These are phyloP conservation scores for Drosophila affinis DNA, from an alignment of 2,888 invertebrate genomes.

Conservation along the genomic window DNA sequence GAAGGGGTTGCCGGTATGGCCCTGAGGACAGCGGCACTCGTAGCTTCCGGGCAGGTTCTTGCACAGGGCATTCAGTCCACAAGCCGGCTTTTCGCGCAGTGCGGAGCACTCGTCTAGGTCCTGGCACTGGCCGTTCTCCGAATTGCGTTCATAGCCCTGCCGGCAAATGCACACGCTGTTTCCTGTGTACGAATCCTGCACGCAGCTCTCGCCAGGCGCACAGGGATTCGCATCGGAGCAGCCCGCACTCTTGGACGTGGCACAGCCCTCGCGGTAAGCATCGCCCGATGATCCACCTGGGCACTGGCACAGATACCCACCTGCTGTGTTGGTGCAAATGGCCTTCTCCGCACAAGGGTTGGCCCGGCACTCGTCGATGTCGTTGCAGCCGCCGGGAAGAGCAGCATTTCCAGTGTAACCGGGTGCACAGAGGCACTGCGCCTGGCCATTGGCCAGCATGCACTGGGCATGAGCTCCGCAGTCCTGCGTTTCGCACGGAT, in stretches of 20 bases:
- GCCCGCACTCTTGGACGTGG: slow-evolving; percentile 87
- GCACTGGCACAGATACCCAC: slow-evolving; percentile 94
- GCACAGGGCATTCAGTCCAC: slow-evolving; percentile 94
- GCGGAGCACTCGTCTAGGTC: slow-evolving; percentile 94
- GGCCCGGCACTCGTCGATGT: slow-evolving; percentile 93
- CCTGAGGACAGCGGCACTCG: slow-evolving; percentile 94
- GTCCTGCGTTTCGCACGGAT: slow-evolving; percentile 94
- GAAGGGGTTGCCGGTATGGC: slow-evolving; percentile 95
- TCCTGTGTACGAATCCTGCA: slow-evolving; percentile 89
- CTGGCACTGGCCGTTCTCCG: slow-evolving; percentile 89
- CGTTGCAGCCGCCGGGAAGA: slow-evolving; percentile 90
- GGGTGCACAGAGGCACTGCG: slow-evolving; percentile 92
- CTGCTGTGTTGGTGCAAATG: slow-evolving; percentile 94
- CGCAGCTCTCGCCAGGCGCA: slow-evolving; percentile 93
- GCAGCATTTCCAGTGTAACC: slow-evolving; percentile 89
- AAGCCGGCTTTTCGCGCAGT: slow-evolving; percentile 89
- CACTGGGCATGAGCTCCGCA: slow-evolving; percentile 96
- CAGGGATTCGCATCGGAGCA: slow-evolving; percentile 92
- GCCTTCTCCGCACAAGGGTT: slow-evolving; percentile 93
- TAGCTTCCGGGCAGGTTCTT: slow-evolving; percentile 97
- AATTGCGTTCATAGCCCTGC: slow-evolving; percentile 92
- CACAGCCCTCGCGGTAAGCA: slow-evolving; percentile 91
- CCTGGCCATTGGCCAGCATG: slow-evolving; percentile 91
- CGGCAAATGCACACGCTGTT: slow-evolving; percentile 95
- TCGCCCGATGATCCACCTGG: slow-evolving; percentile 92